These are phyloP conservation scores for Drosophila suzukii DNA, from an alignment of 1,140 invertebrate species.

Conservation along the genomic window DNA sequence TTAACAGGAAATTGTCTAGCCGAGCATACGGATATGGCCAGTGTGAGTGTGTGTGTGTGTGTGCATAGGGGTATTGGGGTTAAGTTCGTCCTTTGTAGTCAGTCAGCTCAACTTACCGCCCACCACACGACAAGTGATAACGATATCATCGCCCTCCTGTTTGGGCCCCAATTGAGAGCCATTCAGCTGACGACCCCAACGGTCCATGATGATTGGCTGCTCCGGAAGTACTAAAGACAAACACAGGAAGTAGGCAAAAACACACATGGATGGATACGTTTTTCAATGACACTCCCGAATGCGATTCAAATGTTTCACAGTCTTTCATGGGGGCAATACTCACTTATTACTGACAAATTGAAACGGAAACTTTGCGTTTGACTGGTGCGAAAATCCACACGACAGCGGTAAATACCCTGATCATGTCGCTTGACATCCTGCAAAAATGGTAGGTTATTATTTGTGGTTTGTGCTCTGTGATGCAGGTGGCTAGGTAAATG, in stretches of 20 bases:
- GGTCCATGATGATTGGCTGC: conserved; percentile 92
- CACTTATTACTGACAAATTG: conserved; percentile 95
- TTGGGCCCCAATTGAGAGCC: conserved; percentile 91
- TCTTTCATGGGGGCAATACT: conserved; percentile 84
- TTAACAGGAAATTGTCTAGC: conserved; percentile 84
- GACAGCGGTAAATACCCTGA: conserved; percentile 93
- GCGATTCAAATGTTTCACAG: conserved; percentile 27
- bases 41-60: conserved; percentile 29
- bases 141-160: conserved; percentile 89
- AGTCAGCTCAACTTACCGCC: conserved; percentile 85
- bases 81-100: conserved; percentile 49
- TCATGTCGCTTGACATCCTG: conserved; percentile 92
- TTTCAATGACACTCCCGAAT: conserved; percentile 29
- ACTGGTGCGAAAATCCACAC: conserved; percentile 94
- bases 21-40: conserved; percentile 68
- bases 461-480: conserved; percentile 25
- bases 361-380: conserved; percentile 94
- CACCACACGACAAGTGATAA: conserved; percentile 87
- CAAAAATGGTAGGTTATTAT: conserved; percentile 63
- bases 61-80: conserved; percentile 49
- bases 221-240: conserved; percentile 91
- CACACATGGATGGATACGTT: conserved; percentile 4
- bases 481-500: conserved; percentile 42
- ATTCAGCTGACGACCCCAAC: conserved; percentile 89
- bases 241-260: conserved; percentile 4